Conservation (phyloP, 2,888 invertebrate genomes). For the Dryobotodes eremita region DNA sequence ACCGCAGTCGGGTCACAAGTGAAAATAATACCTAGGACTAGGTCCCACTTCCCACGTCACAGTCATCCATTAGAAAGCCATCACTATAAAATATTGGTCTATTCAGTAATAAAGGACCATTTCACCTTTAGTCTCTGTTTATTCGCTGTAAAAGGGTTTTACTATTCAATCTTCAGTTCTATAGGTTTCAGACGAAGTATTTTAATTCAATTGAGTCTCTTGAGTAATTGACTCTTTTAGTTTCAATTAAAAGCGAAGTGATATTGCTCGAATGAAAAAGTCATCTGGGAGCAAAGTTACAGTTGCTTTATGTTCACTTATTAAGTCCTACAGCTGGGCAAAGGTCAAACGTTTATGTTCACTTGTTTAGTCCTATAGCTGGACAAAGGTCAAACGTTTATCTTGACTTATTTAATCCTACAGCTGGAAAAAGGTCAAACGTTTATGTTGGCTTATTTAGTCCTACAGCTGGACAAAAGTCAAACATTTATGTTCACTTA, state of each 20-base stretch:
- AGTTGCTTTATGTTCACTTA: not conserved
- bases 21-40: not conserved
- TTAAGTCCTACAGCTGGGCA: not conserved
- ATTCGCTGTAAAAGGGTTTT: constrained; percentile 46
- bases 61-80: not conserved
- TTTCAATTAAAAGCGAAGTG: constrained; percentile 36
- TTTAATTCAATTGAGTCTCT: constrained; percentile 34
- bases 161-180: constrained; percentile 13
- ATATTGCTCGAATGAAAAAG: constrained; percentile 37
- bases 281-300: not conserved
- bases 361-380: too few species aligned
- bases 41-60: not conserved
- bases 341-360: not conserved
- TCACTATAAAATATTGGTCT: constrained; percentile 17
- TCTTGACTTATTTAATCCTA: not conserved
- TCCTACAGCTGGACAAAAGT: not conserved
- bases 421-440: too few species aligned
- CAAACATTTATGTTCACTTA: not conserved
- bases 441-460: not conserved
- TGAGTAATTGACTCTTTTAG: constrained; percentile 52
- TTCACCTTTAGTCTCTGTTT: constrained; percentile 36
- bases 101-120: constrained; percentile 24
- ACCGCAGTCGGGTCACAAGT: too few species aligned
- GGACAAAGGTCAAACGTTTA: not conserved
- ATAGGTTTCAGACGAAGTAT: constrained; percentile 27